phyloP scores from a whole-genome alignment of 2,797 vertebrate species.

The Triplophysa bombifrons region DNA sequence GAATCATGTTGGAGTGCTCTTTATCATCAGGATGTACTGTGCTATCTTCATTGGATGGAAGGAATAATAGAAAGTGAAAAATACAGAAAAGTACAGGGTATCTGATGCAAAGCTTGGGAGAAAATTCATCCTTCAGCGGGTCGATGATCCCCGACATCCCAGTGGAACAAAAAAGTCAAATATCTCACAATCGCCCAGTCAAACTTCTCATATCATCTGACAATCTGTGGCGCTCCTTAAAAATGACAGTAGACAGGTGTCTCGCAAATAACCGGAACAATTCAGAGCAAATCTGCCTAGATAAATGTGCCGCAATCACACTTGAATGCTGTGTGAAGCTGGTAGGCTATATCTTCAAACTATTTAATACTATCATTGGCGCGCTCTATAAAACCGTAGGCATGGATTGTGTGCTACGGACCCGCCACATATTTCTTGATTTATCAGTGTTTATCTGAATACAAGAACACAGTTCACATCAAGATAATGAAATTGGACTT shows the following conservation, averaged over 20 bases:
- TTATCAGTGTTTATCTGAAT: not conserved
- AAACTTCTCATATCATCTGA: slow-evolving; percentile 8
- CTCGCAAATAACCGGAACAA: slow-evolving; percentile 14
- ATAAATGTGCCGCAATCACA: slow-evolving; percentile 17
- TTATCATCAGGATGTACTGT: not conserved
- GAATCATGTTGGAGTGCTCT: not conserved
- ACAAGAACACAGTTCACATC: not conserved
- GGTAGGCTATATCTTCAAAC: slow-evolving; percentile 1
- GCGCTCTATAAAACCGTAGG: not conserved
- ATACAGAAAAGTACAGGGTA: not conserved
- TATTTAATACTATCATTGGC: not conserved
- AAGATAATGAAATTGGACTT: not conserved
- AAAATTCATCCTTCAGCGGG: slow-evolving; percentile 18
- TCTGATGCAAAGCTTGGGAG: not conserved
- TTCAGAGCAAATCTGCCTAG: slow-evolving; percentile 16
- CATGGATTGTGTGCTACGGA: not conserved
- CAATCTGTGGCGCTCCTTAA: slow-evolving; percentile 1
- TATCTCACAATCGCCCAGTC: not conserved
- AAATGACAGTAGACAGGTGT: slow-evolving; percentile 28
- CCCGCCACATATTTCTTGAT: not conserved
- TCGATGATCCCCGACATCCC: not conserved
- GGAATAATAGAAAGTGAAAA: not conserved
- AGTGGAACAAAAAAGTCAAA: not conserved
- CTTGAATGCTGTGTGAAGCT: not conserved
- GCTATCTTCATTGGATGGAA: slow-evolving; percentile 3